These are phyloP conservation scores for Betta splendens DNA, from an alignment of 2,797 vertebrate species.

Conservation along the genomic window DNA sequence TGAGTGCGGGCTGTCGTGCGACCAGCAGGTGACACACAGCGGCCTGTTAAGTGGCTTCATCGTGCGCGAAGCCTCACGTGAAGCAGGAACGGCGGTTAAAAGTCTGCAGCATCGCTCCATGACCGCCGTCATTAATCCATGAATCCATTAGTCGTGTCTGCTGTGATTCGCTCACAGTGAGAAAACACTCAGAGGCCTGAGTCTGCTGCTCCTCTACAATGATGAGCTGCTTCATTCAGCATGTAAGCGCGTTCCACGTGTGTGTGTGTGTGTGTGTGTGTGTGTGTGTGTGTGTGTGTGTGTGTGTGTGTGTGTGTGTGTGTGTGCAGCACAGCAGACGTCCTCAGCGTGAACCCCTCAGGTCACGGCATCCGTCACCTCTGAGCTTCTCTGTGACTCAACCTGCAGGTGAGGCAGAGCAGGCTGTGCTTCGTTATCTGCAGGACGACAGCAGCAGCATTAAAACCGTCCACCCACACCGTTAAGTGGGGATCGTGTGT, in stretches of 20 bases:
- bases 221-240: no score
- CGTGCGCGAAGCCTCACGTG: neutral
- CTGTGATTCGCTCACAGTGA: neutral
- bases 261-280: no score
- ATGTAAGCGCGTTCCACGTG: no score
- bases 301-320: no score
- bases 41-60: conserved; percentile 21
- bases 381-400: conserved; percentile 5
- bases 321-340: neutral
- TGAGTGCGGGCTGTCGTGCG: conserved; percentile 33
- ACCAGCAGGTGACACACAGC: conserved; percentile 13
- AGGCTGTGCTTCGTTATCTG: conserved; percentile 1
- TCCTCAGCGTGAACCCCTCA: neutral
- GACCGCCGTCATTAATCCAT: neutral
- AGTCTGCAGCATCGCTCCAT: neutral
- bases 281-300: no score
- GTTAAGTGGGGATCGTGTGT: no score
- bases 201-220: no score
- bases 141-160: neutral
- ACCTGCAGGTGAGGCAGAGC: neutral
- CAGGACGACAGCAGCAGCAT: conserved; percentile 3
- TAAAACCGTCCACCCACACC: no score
- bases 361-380: neutral
- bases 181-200: no score
- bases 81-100: conserved; percentile 5